phyloP scores from a whole-genome alignment of 1,140 invertebrate genomes.

The Acromyrmex echinatior region DNA sequence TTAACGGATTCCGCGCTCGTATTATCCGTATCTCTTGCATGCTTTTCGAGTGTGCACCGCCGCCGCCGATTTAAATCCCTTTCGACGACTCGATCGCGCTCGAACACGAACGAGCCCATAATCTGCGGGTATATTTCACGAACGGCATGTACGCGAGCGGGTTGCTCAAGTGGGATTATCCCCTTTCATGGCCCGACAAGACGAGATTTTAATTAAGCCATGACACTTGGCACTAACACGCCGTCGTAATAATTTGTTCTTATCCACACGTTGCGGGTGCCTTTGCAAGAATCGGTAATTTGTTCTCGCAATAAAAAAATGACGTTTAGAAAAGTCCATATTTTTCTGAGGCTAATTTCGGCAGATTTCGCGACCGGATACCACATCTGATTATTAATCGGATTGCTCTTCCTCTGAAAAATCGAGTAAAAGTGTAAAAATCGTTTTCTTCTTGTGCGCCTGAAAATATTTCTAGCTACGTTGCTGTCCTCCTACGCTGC shows the following conservation, averaged over 20 bases:
- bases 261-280: conserved; percentile 71
- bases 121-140: conserved; percentile 61
- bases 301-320: background rate
- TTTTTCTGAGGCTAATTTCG: background rate
- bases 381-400: background rate
- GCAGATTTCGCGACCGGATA: background rate
- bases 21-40: conserved; percentile 50
- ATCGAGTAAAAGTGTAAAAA: background rate
- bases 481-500: conserved; percentile 75
- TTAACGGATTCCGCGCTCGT: conserved; percentile 62
- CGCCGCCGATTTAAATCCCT: conserved; percentile 66
- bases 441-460: background rate
- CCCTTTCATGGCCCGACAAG: conserved; percentile 45
- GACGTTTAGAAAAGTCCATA: background rate
- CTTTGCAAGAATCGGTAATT: conserved; percentile 8
- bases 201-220: conserved; percentile 75
- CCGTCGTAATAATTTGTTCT: conserved; percentile 76
- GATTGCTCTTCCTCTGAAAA: background rate
- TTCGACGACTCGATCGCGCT: conserved; percentile 60
- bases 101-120: conserved; percentile 44
- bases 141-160: conserved; percentile 48
- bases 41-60: conserved; percentile 17
- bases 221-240: conserved; percentile 69
- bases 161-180: conserved; percentile 70
- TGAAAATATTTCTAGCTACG: conserved; percentile 63